These are phyloP conservation scores for Melanostigma gelatinosum DNA, from an alignment of 2,113 vertebrate species.

Conservation along the genomic window DNA sequence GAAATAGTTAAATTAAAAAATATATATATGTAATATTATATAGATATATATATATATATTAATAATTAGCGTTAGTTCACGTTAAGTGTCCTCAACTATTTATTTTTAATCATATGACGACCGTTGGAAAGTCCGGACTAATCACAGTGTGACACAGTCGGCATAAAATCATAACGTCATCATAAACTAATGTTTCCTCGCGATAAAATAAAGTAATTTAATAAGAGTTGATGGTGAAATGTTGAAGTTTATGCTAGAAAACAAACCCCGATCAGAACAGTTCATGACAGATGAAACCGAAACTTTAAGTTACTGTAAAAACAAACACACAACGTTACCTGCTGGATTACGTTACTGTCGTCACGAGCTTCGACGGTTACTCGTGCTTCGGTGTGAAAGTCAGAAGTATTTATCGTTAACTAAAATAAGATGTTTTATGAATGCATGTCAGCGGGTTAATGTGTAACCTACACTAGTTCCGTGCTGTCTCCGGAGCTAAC, in stretches of 20 bases:
- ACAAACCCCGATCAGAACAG: neutral
- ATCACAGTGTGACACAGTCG: neutral
- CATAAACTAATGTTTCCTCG: neutral
- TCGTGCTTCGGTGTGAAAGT: rapidly evolving
- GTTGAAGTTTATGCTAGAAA: neutral
- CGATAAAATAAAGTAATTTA: neutral
- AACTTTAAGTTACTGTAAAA: slow-evolving; percentile 38
- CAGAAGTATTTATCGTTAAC: neutral
- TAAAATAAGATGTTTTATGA: neutral
- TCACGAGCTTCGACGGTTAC: neutral
- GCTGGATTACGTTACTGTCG: neutral
- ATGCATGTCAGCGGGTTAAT: rapidly evolving
- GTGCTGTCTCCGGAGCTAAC: slow-evolving; percentile 6
- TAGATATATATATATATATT: too few species aligned
- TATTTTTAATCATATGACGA: neutral
- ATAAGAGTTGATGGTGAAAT: rapidly evolving
- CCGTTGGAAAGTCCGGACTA: slow-evolving; percentile 32
- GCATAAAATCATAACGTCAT: too few species aligned
- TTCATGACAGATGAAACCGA: slow-evolving; percentile 42
- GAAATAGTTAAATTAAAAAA: too few species aligned
- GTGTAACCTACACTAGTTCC: rapidly evolving
- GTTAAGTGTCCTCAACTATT: neutral
- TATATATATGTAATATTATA: neutral
- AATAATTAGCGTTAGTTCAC: too few species aligned
- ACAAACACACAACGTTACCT: neutral